Evolutionary conservation across 1,140 invertebrate genomes (phyloP).

Genomic region (Cydia pomonella): DNA sequence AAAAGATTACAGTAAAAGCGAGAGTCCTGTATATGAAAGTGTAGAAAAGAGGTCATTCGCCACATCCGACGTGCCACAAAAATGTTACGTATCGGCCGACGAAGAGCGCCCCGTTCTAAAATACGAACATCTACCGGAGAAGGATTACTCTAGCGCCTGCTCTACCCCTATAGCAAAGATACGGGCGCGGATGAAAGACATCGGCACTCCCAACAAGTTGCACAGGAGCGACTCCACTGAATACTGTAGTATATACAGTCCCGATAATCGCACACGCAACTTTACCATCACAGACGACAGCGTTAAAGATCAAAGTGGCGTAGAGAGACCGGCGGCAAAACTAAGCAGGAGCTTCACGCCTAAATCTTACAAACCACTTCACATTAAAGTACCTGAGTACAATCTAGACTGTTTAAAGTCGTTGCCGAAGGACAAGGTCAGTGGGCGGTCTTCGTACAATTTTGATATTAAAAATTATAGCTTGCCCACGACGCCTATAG

Average conservation of each 20-base stretch:
- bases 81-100: conserved; percentile 54
- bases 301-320: conserved; percentile 48
- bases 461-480: conserved; percentile 78
- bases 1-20: conserved; percentile 48
- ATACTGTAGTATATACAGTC: conserved; percentile 76
- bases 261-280: conserved; percentile 55
- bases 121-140: conserved; percentile 55
- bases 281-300: conserved; percentile 50
- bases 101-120: conserved; percentile 39
- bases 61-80: conserved; percentile 47
- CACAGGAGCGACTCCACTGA: conserved; percentile 78
- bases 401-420: conserved; percentile 68
- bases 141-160: conserved; percentile 63
- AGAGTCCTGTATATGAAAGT: conserved; percentile 59
- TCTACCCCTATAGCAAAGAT: conserved; percentile 69
- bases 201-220: conserved; percentile 61
- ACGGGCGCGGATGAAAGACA: conserved; percentile 55
- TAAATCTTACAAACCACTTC: conserved; percentile 74
- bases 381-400: conserved; percentile 74
- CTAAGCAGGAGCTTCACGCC: conserved; percentile 74
- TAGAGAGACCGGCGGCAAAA: conserved; percentile 57
- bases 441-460: conserved; percentile 63
- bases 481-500: conserved; percentile 75
- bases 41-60: conserved; percentile 46
- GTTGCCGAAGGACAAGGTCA: conserved; percentile 59